Conservation (phyloP, 1,140 invertebrate genomes). For the Procambarus clarkii region DNA sequence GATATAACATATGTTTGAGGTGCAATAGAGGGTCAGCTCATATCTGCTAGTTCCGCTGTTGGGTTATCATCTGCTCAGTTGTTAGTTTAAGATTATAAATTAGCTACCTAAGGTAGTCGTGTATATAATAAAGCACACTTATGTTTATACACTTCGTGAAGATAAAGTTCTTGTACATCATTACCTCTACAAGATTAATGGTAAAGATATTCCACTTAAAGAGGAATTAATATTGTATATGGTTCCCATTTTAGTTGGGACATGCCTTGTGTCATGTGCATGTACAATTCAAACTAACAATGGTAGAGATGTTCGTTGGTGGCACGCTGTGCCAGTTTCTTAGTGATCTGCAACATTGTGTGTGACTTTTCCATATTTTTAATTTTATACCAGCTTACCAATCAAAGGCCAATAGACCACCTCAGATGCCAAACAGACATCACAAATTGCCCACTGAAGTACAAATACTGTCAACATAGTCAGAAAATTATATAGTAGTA, state of each 20-base stretch:
- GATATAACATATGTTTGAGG: neutral
- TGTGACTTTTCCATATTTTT: neutral
- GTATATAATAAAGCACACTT: neutral
- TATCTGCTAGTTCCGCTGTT: neutral
- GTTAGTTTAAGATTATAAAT: neutral
- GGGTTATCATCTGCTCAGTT: conserved; percentile 13
- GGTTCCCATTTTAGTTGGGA: neutral
- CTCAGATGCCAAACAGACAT: neutral
- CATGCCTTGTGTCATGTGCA: neutral
- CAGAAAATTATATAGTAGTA: neutral
- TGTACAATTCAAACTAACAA: neutral
- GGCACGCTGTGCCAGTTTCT: neutral
- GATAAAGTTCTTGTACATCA: neutral
- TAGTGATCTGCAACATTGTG: neutral
- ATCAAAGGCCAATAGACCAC: conserved; percentile 1
- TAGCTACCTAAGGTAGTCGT: neutral
- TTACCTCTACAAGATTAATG: neutral
- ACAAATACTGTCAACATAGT: conserved; percentile 9
- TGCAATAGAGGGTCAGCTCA: conserved; percentile 1
- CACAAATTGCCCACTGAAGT: conserved; percentile 1
- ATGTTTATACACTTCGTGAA: neutral
- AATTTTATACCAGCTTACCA: neutral
- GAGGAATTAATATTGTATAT: neutral
- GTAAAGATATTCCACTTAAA: neutral
- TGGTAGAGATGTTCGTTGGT: neutral